Conservation (phyloP, 2,797 vertebrate genomes). For the Xiphorhynchus erythropygius region DNA sequence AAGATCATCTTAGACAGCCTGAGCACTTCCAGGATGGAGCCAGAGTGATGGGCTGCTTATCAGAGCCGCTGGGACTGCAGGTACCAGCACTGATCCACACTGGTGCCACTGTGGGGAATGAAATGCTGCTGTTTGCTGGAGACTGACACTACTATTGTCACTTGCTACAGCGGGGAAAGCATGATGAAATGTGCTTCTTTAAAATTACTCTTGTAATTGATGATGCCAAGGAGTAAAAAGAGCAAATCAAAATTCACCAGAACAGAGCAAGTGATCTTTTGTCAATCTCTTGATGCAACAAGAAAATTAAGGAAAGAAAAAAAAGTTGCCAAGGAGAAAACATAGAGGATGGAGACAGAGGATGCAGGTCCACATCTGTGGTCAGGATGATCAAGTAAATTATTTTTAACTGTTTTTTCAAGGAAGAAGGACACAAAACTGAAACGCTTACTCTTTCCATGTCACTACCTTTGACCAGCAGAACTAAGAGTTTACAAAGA, state of each 20-base stretch:
- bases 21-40: not conserved
- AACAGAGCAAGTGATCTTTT: not conserved
- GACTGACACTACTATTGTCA: not conserved
- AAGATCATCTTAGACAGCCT: not conserved
- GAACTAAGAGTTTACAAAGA: not conserved
- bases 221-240: not conserved
- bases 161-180: not conserved
- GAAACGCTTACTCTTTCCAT: not conserved
- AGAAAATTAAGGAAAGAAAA: not conserved
- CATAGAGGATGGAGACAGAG: not conserved
- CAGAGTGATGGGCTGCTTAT: not conserved
- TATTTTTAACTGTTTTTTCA: not conserved
- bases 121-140: not conserved
- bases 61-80: not conserved
- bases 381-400: not conserved
- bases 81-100: not conserved
- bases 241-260: not conserved
- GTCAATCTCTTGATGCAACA: not conserved
- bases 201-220: not conserved
- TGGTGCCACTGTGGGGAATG: fast-evolving
- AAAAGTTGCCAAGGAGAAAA: not conserved
- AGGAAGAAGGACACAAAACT: not conserved
- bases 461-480: not conserved
- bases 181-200: fast-evolving
- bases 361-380: not conserved